phyloP scores from a whole-genome alignment of 2,113 vertebrate species.

The Halcyon senegalensis region DNA sequence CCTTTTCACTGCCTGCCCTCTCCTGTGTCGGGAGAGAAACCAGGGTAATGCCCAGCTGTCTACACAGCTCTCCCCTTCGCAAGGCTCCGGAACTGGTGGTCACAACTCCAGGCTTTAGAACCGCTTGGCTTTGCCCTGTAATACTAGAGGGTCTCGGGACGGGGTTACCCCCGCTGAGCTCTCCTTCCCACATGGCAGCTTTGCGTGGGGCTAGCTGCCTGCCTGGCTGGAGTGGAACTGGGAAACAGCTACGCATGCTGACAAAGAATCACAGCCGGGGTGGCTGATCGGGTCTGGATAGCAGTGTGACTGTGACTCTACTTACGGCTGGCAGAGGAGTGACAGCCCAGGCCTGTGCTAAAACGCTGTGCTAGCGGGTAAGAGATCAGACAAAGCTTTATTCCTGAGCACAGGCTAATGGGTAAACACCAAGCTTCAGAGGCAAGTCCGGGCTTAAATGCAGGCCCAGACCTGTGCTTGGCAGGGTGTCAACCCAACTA shows the following conservation, averaged over 20 bases:
- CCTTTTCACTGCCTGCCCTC: background rate
- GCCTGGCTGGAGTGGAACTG: background rate
- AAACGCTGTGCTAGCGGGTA: background rate
- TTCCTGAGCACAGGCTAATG: background rate
- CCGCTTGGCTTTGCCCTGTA: background rate
- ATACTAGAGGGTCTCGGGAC: background rate
- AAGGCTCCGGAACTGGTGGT: background rate
- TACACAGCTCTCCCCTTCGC: background rate
- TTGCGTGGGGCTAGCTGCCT: background rate
- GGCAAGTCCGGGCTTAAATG: rapidly evolving
- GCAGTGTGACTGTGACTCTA: background rate
- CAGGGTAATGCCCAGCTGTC: background rate
- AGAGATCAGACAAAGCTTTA: background rate
- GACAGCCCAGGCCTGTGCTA: background rate
- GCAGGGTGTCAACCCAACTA: background rate
- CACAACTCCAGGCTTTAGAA: background rate
- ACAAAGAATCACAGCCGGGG: background rate
- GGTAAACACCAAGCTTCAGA: background rate
- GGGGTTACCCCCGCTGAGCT: background rate
- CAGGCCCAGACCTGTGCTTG: background rate
- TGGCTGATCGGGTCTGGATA: background rate
- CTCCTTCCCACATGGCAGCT: background rate
- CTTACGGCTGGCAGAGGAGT: background rate
- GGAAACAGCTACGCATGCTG: rapidly evolving
- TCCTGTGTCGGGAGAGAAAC: background rate